Evolutionary conservation across 2,113 vertebrate genomes (phyloP), one percentile per base, ranked within the genome.

Genomic region (Nanorana parkeri): DNA sequence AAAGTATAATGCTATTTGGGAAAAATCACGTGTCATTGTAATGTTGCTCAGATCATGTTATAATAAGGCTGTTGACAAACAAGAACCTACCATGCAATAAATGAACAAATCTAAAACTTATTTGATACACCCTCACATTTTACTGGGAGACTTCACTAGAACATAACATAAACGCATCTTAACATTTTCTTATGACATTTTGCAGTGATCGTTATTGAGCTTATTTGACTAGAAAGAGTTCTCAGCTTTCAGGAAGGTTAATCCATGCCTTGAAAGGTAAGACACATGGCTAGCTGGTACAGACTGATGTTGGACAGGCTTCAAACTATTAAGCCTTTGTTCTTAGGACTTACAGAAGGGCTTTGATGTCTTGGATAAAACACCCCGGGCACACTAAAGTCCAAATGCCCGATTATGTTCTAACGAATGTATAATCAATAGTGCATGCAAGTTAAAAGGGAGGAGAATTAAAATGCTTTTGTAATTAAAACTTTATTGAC

Each of bases 311-410:
- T 93, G 92, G 91, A 88, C 1, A 0, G 1, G 15, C 88, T 94
- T 94, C 92, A 93, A 90, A 90, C 90, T 90, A 86, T 76, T 74
- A 89, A 91, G 85, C 71, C 92, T 95, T 95, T 95, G 91, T 95
- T 95, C 93, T 92, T 90, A 86, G 90, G 89, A 87, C 89, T 92
- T 87, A 83, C 87, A 90, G 87, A 89, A 88, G 67, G 86, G 90
- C 95, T 96, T 96, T 96, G 95, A 96, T 94, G 94, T 93, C 85
- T 83, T 86, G 90, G 90, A 92, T 94, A 94, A 92, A 92, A 86
- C 89, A 92, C 86, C 88, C 89, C 91, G 91, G 93, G 92, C 92
- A 93, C 90, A 91, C 90, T 88, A 91, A 93, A 90, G 90, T 92
- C 90, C 91, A 91, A 92, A 89, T 92, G 91, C 90, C 86, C 90